phyloP scores from a whole-genome alignment of 2,113 vertebrate species.

The Anseranas semipalmata region DNA sequence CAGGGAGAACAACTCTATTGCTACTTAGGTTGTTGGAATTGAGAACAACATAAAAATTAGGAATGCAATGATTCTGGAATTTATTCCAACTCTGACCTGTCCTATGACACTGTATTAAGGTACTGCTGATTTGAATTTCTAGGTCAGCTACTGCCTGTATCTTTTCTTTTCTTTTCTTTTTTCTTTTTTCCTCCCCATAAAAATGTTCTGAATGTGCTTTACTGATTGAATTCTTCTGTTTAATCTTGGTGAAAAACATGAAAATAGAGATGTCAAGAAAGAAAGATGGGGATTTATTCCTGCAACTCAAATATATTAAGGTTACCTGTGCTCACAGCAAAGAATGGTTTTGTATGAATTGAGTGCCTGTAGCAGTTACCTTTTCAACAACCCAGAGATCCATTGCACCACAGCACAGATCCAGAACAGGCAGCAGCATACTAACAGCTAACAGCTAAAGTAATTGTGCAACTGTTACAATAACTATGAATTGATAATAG shows the following conservation, averaged over 20 bases:
- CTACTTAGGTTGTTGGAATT: neutral
- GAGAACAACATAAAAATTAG: neutral
- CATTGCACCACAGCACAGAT: constrained; percentile 36
- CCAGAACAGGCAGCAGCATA: constrained; percentile 47
- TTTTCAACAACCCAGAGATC: constrained; percentile 9
- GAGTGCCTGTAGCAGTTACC: neutral
- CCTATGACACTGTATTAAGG: neutral
- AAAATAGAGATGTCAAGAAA: constrained; percentile 41
- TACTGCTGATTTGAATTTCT: constrained; percentile 36
- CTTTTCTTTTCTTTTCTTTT: neutral
- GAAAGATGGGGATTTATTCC: constrained; percentile 21
- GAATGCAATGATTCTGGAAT: neutral
- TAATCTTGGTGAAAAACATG: constrained; percentile 25
- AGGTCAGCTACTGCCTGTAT: neutral
- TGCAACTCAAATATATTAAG: neutral
- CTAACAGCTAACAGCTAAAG: neutral
- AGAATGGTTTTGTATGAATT: neutral
- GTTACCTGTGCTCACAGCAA: neutral
- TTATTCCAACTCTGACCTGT: neutral
- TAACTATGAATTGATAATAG: neutral
- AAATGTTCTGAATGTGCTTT: neutral
- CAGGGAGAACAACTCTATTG: neutral
- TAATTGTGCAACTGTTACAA: neutral
- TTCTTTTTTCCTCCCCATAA: neutral
- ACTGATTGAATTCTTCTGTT: constrained; percentile 5